Conservation (phyloP, 2,113 vertebrate genomes). For the Caracal caracal region DNA sequence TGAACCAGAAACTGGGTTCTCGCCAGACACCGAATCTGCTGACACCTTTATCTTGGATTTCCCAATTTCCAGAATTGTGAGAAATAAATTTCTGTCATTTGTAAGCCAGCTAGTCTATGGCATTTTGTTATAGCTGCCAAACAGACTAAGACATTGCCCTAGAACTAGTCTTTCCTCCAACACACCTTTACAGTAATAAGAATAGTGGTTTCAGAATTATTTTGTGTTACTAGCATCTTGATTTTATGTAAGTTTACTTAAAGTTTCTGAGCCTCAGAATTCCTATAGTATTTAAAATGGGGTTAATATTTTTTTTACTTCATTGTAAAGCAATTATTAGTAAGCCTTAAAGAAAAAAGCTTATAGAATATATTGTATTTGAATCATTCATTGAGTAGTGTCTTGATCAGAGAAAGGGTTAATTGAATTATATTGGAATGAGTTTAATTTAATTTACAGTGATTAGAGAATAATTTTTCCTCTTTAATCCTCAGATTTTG, state of each 20-base stretch:
- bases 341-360: neutral
- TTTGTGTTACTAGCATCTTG: neutral
- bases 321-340: neutral
- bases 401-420: constrained; percentile 16
- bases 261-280: neutral
- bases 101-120: neutral
- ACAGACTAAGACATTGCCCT: neutral
- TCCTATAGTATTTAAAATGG: constrained; percentile 20
- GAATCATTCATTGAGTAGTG: neutral
- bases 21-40: neutral
- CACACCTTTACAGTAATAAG: neutral
- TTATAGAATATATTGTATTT: neutral
- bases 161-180: neutral
- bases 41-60: neutral
- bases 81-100: neutral
- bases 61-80: neutral
- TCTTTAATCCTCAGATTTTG: constrained; percentile 21
- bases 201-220: neutral
- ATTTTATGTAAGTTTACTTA: neutral
- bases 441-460: constrained; percentile 42
- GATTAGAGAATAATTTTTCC: neutral
- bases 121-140: neutral
- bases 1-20: neutral
- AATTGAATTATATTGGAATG: neutral
- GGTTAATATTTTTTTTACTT: neutral